These are phyloP conservation scores for Mobula birostris DNA, from an alignment of 2,113 vertebrate genomes.

Conservation along the genomic window DNA sequence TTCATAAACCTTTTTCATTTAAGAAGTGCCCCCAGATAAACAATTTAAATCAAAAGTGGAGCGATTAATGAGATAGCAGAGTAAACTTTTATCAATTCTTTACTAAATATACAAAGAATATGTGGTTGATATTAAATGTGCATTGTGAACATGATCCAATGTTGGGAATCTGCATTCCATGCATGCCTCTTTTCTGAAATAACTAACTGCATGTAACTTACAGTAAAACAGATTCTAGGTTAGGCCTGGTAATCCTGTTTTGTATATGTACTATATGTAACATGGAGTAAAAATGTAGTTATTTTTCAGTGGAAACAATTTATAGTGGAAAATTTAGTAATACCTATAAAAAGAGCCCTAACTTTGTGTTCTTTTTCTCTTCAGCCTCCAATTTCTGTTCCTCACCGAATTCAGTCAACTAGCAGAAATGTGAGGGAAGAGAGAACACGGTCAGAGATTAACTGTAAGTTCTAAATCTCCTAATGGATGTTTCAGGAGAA, in stretches of 20 bases:
- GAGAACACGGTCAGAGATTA: slow-evolving; percentile 94
- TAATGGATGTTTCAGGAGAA: not conserved
- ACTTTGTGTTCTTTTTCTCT: slow-evolving; percentile 38
- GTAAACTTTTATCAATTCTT: not conserved
- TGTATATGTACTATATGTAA: not conserved
- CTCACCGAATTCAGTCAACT: slow-evolving; percentile 90
- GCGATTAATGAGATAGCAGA: not conserved
- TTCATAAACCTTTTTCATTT: not conserved
- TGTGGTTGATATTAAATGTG: not conserved
- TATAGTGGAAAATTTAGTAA: not conserved
- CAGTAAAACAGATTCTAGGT: not conserved
- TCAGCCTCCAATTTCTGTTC: slow-evolving; percentile 85
- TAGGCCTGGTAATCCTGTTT: not conserved
- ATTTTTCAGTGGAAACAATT: not conserved
- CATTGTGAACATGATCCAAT: not conserved
- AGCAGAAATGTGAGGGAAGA: slow-evolving; percentile 90
- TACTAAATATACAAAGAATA: not conserved
- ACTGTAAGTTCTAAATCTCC: slow-evolving; percentile 68
- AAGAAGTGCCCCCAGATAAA: not conserved
- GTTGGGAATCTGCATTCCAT: not conserved
- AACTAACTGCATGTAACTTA: slow-evolving; percentile 17
- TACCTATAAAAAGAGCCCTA: not conserved
- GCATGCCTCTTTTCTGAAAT: slow-evolving; percentile 23
- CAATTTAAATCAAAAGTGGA: not conserved
- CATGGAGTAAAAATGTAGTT: too few relatives aligned